Evolutionary conservation across 2,888 invertebrate genomes (phyloP).

Genomic region (Trachelus stipa): DNA sequence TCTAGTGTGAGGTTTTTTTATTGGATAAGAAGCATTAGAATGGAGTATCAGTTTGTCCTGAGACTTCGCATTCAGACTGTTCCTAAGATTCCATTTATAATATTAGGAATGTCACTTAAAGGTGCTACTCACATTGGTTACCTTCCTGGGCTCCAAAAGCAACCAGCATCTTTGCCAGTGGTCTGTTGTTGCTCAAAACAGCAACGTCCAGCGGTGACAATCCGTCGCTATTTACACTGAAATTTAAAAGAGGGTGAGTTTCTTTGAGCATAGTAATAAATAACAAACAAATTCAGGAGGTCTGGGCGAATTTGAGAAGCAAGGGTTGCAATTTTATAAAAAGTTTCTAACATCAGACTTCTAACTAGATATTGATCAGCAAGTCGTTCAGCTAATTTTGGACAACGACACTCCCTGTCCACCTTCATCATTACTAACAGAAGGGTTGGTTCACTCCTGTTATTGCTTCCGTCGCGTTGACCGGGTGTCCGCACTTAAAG

Average conservation of each 20-base stretch:
- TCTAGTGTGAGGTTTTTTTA: background rate
- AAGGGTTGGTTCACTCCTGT: background rate
- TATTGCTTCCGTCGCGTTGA: background rate
- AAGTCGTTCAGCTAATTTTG: background rate
- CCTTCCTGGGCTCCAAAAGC: constrained; percentile 88
- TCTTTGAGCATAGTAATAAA: background rate
- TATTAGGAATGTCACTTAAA: background rate
- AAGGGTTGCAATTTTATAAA: background rate
- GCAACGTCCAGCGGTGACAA: constrained; percentile 93
- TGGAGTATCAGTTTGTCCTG: background rate
- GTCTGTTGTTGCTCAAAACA: constrained; percentile 88
- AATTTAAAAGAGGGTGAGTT: constrained; percentile 39
- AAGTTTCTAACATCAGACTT: background rate
- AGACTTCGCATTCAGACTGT: background rate
- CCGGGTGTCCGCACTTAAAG: background rate
- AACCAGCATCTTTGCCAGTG: constrained; percentile 90
- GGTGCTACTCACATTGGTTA: constrained; percentile 78
- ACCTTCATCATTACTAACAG: background rate
- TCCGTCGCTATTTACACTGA: constrained; percentile 88
- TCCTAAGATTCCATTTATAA: background rate
- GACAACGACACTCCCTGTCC: background rate
- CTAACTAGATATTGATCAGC: background rate
- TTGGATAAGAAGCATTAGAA: background rate
- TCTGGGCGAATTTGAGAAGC: no score
- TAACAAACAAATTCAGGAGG: background rate